Evolutionary conservation across 2,797 vertebrate species (phyloP).

Genomic region (Myripristis jacobus): DNA sequence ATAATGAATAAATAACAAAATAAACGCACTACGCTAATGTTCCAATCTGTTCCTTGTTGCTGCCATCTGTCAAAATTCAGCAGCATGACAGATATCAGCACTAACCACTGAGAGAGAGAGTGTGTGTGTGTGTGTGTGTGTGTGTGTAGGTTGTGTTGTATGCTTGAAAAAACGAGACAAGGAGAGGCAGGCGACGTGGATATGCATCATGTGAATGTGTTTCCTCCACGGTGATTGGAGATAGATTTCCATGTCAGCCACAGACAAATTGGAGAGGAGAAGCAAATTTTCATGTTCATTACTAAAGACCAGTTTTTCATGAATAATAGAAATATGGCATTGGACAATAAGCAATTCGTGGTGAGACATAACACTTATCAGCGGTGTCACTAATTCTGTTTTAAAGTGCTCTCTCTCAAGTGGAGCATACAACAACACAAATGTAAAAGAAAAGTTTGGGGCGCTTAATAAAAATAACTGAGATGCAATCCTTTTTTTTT

Average conservation of each 20-base stretch:
- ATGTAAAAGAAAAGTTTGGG: no score
- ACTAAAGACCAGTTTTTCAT: neutral
- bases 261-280: no score
- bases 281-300: no score
- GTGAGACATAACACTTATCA: no score
- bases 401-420: neutral
- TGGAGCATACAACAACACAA: no score
- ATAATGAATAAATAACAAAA: neutral
- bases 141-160: no score
- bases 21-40: constrained; percentile 36
- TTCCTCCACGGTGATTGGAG: no score
- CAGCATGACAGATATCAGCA: constrained; percentile 27
- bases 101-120: neutral
- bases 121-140: neutral
- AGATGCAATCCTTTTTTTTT: no score
- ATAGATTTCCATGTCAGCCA: no score
- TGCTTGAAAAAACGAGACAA: neutral
- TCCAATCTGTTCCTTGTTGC: neutral
- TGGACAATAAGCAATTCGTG: constrained; percentile 3
- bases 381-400: neutral
- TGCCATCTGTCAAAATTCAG: constrained; percentile 42
- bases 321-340: constrained; percentile 10
- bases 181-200: neutral
- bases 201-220: neutral
- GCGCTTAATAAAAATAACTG: no score